Percentiles rank a stretch among this genome's conserved stretches.
These are phyloP conservation scores for Steinernema scapterisci DNA, from an alignment of 2,888 invertebrate species.

Conservation along the genomic window DNA sequence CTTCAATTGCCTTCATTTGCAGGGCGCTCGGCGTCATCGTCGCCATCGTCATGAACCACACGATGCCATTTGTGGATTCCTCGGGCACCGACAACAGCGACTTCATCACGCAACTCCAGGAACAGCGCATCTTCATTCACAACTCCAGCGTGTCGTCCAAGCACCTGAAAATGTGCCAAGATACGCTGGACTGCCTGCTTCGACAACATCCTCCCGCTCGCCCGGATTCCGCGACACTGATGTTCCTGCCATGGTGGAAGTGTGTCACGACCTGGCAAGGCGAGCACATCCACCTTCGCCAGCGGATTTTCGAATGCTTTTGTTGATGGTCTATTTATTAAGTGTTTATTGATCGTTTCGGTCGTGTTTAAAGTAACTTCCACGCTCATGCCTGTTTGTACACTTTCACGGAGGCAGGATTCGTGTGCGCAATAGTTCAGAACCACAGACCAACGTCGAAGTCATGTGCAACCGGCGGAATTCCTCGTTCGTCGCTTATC, in stretches of 20 bases:
- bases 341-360: too few species aligned
- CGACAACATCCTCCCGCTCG: neutral
- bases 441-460: too few species aligned
- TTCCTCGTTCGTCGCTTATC: too few species aligned
- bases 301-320: neutral
- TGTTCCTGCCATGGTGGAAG: neutral
- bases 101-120: neutral
- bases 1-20: neutral
- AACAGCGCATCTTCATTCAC: neutral
- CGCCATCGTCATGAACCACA: constrained; percentile 70
- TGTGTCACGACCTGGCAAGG: neutral
- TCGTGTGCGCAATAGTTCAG: too few species aligned
- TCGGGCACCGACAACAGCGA: neutral
- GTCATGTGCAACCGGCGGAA: neutral
- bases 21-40: constrained; percentile 70
- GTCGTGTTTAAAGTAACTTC: too few species aligned
- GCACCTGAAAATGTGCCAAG: neutral
- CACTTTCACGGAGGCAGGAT: too few species aligned
- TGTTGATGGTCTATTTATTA: too few species aligned
- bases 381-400: too few species aligned
- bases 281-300: neutral
- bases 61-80: constrained; percentile 69
- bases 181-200: neutral
- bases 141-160: neutral
- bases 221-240: neutral